Evolutionary conservation across 2,888 invertebrate species (phyloP).

Genomic region (Drosophila niveifrons): DNA sequence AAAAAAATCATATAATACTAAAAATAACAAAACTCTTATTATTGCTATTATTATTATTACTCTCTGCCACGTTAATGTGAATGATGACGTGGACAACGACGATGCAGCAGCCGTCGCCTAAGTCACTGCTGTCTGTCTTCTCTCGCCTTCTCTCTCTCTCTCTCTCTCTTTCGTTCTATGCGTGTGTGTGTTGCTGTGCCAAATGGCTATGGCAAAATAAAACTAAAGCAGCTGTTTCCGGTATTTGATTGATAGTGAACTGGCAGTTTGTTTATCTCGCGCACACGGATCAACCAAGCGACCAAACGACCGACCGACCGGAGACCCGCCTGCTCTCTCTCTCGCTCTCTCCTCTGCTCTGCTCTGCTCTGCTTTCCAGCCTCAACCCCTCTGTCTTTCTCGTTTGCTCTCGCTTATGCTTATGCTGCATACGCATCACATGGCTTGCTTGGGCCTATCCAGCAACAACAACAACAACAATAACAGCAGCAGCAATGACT

Average conservation of each 20-base stretch:
- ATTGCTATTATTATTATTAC: neutral
- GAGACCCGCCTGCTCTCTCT: constrained; percentile 58
- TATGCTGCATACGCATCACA: constrained; percentile 50
- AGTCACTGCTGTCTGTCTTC: constrained; percentile 53
- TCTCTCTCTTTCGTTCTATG: constrained; percentile 1
- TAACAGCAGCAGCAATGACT: neutral
- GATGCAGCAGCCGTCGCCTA: constrained; percentile 59
- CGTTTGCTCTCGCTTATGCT: constrained; percentile 12
- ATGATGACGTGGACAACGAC: constrained; percentile 60
- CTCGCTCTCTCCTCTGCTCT: no score
- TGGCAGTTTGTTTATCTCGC: constrained; percentile 85
- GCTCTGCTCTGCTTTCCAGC: constrained; percentile 26
- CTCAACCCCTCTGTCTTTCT: constrained; percentile 22
- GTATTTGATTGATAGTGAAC: constrained; percentile 86
- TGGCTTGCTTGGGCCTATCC: constrained; percentile 59
- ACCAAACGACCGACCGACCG: constrained; percentile 27
- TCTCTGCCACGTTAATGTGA: constrained; percentile 43
- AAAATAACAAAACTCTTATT: constrained; percentile 54
- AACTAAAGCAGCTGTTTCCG: constrained; percentile 86
- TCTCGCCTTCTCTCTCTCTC: constrained; percentile 14
- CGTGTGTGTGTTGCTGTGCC: constrained; percentile 68
- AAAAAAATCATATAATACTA: constrained; percentile 83
- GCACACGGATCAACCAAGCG: constrained; percentile 59
- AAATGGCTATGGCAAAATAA: constrained; percentile 83
- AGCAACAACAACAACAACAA: constrained; percentile 41